Conservation (phyloP, 2,113 vertebrate genomes). For the Sardina pilchardus region DNA sequence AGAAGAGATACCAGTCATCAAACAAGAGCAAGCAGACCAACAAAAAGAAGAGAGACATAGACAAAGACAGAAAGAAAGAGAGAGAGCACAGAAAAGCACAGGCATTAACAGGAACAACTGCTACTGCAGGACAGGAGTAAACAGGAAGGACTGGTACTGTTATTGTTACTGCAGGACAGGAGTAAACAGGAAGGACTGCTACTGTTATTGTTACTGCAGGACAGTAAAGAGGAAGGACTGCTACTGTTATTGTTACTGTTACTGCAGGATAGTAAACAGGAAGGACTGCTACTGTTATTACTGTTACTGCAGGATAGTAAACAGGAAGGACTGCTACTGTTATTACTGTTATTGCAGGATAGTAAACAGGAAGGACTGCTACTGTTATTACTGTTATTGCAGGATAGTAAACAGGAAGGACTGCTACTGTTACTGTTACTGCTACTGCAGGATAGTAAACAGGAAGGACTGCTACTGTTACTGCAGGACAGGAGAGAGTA, state of each 20-base stretch:
- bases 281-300: too few species aligned
- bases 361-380: too few species aligned
- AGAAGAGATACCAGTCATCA: not conserved
- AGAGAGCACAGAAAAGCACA: not conserved
- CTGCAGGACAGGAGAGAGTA: not conserved
- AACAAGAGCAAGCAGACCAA: not conserved
- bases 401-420: too few species aligned
- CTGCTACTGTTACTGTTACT: too few species aligned
- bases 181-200: not conserved
- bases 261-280: too few species aligned
- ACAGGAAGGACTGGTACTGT: not conserved
- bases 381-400: too few species aligned
- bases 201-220: too few species aligned
- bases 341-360: too few species aligned
- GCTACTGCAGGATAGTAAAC: too few species aligned
- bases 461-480: too few species aligned
- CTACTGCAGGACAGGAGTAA: not conserved
- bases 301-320: not conserved
- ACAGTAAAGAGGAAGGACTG: too few species aligned
- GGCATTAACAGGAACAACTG: not conserved
- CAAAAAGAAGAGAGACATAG: not conserved
- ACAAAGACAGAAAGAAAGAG: not conserved
- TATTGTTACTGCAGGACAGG: not conserved
- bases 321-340: not conserved
- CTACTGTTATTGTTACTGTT: too few species aligned